phyloP scores from a whole-genome alignment of 2,797 vertebrate species.

The Gymnothorax reevesii region DNA sequence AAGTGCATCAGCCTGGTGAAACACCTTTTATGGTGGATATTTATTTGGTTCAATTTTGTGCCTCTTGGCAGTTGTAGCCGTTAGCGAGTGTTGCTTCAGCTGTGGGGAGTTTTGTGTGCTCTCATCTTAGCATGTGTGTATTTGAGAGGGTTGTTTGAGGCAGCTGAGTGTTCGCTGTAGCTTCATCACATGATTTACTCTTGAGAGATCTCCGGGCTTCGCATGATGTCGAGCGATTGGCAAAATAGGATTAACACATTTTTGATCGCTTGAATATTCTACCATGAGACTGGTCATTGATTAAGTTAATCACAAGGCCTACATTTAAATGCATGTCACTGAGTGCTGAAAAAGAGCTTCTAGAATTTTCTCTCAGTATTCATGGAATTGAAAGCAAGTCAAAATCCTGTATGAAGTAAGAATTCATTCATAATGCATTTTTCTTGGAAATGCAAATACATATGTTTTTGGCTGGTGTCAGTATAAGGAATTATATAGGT shows the following conservation, averaged over 20 bases:
- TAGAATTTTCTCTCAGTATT: neutral
- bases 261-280: neutral
- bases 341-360: neutral
- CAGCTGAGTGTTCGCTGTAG: neutral
- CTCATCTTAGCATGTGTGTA: neutral
- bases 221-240: neutral
- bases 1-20: conserved; percentile 46
- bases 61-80: conserved; percentile 50
- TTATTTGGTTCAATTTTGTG: conserved; percentile 22
- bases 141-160: conserved; percentile 15
- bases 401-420: neutral
- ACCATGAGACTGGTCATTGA: neutral
- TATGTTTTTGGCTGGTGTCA: neutral
- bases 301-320: neutral
- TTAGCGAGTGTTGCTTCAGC: conserved; percentile 36
- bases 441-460: neutral
- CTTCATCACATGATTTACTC: neutral
- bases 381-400: neutral
- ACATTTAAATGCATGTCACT: neutral
- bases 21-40: conserved; percentile 52
- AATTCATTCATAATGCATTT: neutral
- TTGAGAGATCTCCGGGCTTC: neutral
- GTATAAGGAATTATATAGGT: neutral
- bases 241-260: neutral
- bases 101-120: conserved; percentile 42